Evolutionary conservation across 2,113 vertebrate genomes (phyloP), one percentile per base, ranked within the genome.

Genomic region (Pyrgilauda ruficollis): DNA sequence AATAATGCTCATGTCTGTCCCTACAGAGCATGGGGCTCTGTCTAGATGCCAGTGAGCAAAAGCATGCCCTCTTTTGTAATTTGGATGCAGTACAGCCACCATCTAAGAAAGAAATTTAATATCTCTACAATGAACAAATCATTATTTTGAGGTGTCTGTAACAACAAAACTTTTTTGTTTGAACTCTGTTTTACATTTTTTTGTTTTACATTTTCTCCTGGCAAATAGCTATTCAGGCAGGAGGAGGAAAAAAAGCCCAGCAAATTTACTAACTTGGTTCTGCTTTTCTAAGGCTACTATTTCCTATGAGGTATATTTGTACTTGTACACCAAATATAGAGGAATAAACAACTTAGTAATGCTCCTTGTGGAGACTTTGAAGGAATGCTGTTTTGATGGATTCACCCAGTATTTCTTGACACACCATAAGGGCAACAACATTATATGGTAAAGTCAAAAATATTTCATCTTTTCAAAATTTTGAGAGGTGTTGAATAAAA

Each of bases 401-500:
- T 46, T 84, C 47, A 78, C 52, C 31, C 9, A 22, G 20, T 21
- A 12, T 91, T 94, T 61, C 35, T 37, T 68, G 28, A 74, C 83
- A 53, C 27, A 78, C 31, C 41, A 10, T 49, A 74, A 84, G n/a
- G 20, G 6, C 59, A 89, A 62, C 14, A 55, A 43, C 23, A 58
- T 76, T 55, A 69, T 37, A 93, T 35, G 39, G 28, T 73, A 66
- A 76, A 92, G 30, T 55, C 1, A 87, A 89, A 94, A 93, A 82
- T 81, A 87, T 62, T 94, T 91, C 14, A 63, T 52, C 56, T 56
- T 93, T 81, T 94, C 64, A 72, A 67, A 94, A 72, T 84, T 62
- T 92, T 94, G 84, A 91, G 43, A 94, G 77, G 84, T 94, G 80
- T 93, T 93, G 87, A 91, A 85, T 49, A 87, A 87, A 76, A 81